phyloP scores from a whole-genome alignment of 2,797 vertebrate genomes.

The Dendrocincla tyrannina region DNA sequence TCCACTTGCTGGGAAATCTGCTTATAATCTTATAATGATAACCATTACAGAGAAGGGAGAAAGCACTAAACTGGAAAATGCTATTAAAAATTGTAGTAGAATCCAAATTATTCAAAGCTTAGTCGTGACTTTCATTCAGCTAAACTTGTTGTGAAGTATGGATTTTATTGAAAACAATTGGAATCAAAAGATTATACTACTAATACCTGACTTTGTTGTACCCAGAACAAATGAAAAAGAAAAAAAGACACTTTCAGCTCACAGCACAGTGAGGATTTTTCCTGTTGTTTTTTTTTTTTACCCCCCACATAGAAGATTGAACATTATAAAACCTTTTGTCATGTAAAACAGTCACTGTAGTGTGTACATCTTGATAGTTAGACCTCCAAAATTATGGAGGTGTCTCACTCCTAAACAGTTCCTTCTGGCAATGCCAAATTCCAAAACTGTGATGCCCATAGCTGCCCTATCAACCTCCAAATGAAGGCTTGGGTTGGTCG shows the following conservation, averaged over 20 bases:
- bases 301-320: background rate
- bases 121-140: background rate
- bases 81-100: constrained; percentile 40
- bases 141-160: background rate
- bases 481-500: background rate
- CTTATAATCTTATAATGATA: constrained; percentile 18
- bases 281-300: background rate
- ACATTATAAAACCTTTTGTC: background rate
- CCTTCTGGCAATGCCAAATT: background rate
- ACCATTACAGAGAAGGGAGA: background rate
- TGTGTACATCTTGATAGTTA: background rate
- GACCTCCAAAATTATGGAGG: background rate
- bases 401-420: background rate
- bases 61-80: constrained; percentile 43
- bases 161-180: constrained; percentile 28
- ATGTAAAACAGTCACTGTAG: background rate
- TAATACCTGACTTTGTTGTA: background rate
- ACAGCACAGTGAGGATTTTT: background rate
- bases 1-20: constrained; percentile 2
- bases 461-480: background rate
- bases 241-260: background rate
- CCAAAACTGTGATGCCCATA: background rate
- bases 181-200: background rate
- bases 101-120: constrained; percentile 48
- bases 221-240: background rate